Evolutionary conservation across 1,140 invertebrate genomes (phyloP), one percentile per base, ranked within the genome.

Genomic region (Trachymyrmex cornetzi): DNA sequence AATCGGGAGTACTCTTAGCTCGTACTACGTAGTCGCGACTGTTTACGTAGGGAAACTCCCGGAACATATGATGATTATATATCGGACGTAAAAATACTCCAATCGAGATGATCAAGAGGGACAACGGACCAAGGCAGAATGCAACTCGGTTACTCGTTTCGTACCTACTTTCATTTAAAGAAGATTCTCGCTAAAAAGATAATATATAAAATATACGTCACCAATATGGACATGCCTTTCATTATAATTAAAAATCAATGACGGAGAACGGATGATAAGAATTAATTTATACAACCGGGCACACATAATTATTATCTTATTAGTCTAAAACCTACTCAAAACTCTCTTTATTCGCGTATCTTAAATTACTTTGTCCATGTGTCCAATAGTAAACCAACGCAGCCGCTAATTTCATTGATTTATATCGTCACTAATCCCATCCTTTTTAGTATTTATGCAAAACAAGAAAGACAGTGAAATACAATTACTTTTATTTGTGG

Each of bases 1-100:
- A 90, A 90, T 67, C 74, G 69, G 80, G 75, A 81, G 81, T 90
- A 81, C 67, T 61, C 59, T 89, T 88, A 90, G 63, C 69, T 77
- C 79, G 74, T 89, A 89, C 77, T 80, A 86, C 77, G 57, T 86
- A 89, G 77, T 72, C 85, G 88, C 85, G 77, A 72, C 69, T 82
- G 88, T 90, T 87, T 77, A 79, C 71, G 64, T 89, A 89, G 77
- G 71, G 55, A 57, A 66, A 53, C 81, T 86, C 79, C 74, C 74
- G 50, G 53, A 27, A 82, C 77, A 69, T 82, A 77, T 48, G 55
- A 77, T 79, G 79, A 71, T 81, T 84, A 74, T 89, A 77, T 75
- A 57, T 77, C 63, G 87, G 84, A 85, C 86, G 61, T 80, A 81
- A 88, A 63, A 80, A 48, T 16, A 57, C 67, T 67, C 53, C 59